A percentile compares a stretch with the other conserved stretches of the same genome.
Conservation (phyloP, 2,888 invertebrate genomes). For the Dicranocentrus wangi region DNA sequence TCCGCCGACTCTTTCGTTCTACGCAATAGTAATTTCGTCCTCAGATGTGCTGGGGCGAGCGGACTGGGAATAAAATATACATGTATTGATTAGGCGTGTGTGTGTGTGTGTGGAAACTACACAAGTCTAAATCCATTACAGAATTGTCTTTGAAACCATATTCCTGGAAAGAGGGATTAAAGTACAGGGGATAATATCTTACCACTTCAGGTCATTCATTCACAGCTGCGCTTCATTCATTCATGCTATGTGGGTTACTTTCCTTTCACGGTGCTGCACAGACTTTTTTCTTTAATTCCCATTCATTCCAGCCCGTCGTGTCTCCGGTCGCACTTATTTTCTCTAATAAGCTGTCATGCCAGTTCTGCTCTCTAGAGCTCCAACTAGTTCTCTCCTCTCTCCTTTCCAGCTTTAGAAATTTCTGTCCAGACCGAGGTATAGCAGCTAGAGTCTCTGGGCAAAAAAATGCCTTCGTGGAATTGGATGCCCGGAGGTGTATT, state of each 20-base stretch:
- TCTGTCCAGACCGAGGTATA: too few relatives aligned
- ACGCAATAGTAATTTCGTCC: background rate
- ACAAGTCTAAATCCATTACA: conserved; percentile 16
- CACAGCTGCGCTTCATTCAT: conserved; percentile 21
- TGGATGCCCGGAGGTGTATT: too few relatives aligned
- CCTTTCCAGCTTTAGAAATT: too few relatives aligned
- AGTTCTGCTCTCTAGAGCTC: background rate
- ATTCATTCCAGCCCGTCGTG: background rate
- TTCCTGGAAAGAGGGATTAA: background rate
- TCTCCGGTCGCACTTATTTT: conserved; percentile 1
- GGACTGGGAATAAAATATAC: background rate
- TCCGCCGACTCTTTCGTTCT: background rate
- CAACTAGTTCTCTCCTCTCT: too few relatives aligned
- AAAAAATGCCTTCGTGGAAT: too few relatives aligned
- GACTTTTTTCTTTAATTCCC: background rate
- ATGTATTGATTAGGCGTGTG: background rate
- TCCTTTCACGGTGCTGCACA: background rate
- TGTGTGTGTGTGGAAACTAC: background rate
- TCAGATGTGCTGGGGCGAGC: background rate
- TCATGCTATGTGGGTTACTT: background rate
- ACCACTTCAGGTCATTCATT: conserved; percentile 2
- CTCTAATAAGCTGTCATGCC: conserved; percentile 5
- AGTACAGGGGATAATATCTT: background rate
- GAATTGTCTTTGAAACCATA: conserved; percentile 9
- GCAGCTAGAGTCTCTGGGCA: too few relatives aligned